phyloP scores from a whole-genome alignment of 2,113 vertebrate genomes.

The Menidia beryllina region DNA sequence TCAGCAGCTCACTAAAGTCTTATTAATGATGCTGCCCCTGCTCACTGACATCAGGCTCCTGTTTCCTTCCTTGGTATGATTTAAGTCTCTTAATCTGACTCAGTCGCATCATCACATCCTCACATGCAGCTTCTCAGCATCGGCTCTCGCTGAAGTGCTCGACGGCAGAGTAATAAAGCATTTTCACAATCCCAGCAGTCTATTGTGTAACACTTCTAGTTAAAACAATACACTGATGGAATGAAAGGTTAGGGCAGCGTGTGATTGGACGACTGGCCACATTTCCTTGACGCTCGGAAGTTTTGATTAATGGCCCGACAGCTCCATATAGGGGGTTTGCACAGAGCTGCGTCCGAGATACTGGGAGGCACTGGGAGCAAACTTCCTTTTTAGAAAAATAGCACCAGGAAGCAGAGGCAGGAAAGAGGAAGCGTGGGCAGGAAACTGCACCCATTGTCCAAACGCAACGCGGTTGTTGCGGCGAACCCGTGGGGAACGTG shows the following conservation, averaged over 20 bases:
- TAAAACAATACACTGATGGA: slow-evolving; percentile 69
- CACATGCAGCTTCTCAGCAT: slow-evolving; percentile 34
- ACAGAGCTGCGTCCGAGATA: slow-evolving; percentile 40
- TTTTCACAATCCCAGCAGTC: slow-evolving; percentile 51
- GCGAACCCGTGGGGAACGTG: slow-evolving; percentile 58
- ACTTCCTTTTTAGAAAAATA: slow-evolving; percentile 75
- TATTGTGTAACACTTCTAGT: slow-evolving; percentile 58
- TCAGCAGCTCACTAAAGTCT: slow-evolving; percentile 13
- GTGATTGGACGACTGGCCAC: slow-evolving; percentile 61
- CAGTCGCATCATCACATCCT: slow-evolving; percentile 56
- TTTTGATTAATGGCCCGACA: slow-evolving; percentile 68
- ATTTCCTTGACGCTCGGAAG: slow-evolving; percentile 73
- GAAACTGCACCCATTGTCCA: slow-evolving; percentile 82
- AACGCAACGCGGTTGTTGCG: slow-evolving; percentile 57
- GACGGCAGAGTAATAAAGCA: slow-evolving; percentile 44
- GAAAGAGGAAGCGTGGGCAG: slow-evolving; percentile 79
- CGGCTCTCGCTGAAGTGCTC: slow-evolving; percentile 28
- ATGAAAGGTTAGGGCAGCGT: slow-evolving; percentile 62
- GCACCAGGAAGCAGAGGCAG: slow-evolving; percentile 78
- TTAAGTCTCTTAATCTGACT: slow-evolving; percentile 49
- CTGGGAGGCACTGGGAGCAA: slow-evolving; percentile 25
- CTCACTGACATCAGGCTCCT: slow-evolving; percentile 15
- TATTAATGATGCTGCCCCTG: slow-evolving; percentile 1
- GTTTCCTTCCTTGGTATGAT: slow-evolving; percentile 44
- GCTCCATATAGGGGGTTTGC: slow-evolving; percentile 60